Conservation (phyloP, 2,113 vertebrate genomes). For the Martes martes region DNA sequence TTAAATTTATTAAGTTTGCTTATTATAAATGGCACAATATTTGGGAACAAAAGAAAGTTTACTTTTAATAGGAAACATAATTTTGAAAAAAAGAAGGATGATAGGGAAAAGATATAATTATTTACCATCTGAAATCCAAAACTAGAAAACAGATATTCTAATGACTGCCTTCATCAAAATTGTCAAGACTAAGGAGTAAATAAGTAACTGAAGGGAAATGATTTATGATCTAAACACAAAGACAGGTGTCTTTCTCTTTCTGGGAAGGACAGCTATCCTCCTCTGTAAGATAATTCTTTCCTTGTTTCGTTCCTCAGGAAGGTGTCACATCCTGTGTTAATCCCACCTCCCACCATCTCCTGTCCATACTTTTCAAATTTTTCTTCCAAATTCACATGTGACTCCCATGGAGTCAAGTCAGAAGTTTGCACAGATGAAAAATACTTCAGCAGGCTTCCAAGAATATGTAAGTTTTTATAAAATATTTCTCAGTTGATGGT, state of each 20-base stretch:
- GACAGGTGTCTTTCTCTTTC: not conserved
- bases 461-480: not conserved
- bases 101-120: not conserved
- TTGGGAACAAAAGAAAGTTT: not conserved
- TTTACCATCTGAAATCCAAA: not conserved
- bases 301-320: not conserved
- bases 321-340: not conserved
- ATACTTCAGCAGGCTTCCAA: not conserved
- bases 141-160: not conserved
- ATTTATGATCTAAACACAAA: not conserved
- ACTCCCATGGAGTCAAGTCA: not conserved
- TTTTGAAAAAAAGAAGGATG: not conserved
- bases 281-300: not conserved
- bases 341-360: not conserved
- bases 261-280: not conserved
- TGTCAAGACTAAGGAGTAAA: not conserved
- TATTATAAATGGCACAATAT: not conserved
- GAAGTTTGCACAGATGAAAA: not conserved
- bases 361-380: not conserved
- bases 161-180: not conserved
- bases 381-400: not conserved
- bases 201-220: not conserved
- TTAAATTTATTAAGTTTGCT: not conserved
- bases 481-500: not conserved
- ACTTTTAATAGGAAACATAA: not conserved